Conservation (phyloP, 2,888 invertebrate species). For the Trichogramma dendrolimi region DNA sequence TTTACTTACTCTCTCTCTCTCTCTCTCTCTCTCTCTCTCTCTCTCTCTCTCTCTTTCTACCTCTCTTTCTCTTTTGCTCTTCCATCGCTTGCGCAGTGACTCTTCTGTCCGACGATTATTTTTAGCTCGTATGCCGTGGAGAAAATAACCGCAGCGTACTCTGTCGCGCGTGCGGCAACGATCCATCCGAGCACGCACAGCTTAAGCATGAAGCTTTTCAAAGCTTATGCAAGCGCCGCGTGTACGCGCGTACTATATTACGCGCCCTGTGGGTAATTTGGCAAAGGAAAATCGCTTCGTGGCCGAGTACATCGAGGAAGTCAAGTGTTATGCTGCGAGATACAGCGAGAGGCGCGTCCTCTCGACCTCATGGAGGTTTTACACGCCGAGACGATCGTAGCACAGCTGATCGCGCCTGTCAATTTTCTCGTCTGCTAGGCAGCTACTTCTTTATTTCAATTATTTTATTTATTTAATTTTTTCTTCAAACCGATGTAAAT, state of each 20-base stretch:
- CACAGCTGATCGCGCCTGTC: constrained; percentile 10
- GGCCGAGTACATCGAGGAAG: no score
- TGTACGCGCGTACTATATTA: no score
- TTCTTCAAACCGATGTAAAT: no score
- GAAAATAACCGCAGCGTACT: not conserved
- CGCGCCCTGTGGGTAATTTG: no score
- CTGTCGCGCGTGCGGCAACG: no score
- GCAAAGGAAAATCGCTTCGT: no score
- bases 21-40: constrained; percentile 21
- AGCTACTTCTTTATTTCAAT: no score
- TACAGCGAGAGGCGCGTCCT: not conserved
- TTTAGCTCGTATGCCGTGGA: not conserved
- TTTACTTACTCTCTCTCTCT: constrained; percentile 29
- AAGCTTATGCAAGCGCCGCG: no score
- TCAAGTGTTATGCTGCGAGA: no score
- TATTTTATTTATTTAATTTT: no score
- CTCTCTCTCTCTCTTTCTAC: constrained; percentile 12
- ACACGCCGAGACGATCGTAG: constrained; percentile 5
- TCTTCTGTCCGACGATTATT: not conserved
- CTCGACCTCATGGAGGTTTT: constrained; percentile 9
- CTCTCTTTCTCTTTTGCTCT: not conserved
- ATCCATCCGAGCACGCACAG: no score
- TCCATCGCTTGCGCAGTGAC: not conserved
- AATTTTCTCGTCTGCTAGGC: constrained; percentile 20
- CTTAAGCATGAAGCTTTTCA: no score